phyloP scores from a whole-genome alignment of 2,113 vertebrate genomes.

The Chionomys nivalis region DNA sequence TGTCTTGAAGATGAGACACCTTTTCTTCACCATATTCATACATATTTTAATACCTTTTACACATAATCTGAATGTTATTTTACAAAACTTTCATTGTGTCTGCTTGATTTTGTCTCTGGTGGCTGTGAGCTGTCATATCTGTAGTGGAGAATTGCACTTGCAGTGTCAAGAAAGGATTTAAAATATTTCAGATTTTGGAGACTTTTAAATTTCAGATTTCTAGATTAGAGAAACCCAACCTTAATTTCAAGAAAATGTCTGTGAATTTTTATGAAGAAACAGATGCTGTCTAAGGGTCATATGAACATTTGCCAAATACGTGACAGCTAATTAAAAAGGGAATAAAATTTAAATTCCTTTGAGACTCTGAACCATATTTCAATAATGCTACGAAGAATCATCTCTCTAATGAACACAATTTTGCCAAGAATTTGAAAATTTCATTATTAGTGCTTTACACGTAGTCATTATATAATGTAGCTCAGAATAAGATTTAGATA shows the following conservation, averaged over 20 bases:
- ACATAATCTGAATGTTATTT: not conserved
- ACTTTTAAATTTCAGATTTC: not conserved
- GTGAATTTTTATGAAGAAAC: constrained; percentile 57
- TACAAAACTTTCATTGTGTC: not conserved
- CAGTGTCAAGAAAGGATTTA: not conserved
- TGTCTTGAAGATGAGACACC: not conserved
- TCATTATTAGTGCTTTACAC: not conserved
- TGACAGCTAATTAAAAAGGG: constrained; percentile 57
- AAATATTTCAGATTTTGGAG: not conserved
- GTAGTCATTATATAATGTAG: not conserved
- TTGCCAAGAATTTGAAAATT: not conserved
- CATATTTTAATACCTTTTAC: not conserved
- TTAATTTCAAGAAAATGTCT: constrained; percentile 30
- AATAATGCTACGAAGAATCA: constrained; percentile 15
- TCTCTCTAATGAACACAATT: not conserved
- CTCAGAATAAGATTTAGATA: not conserved
- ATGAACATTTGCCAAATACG: constrained; percentile 21
- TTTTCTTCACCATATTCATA: not conserved
- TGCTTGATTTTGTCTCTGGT: not conserved
- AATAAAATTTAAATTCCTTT: constrained; percentile 47
- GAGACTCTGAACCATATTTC: not conserved
- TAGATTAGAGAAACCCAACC: not conserved
- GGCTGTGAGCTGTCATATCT: not conserved
- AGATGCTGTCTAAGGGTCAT: constrained; percentile 53
- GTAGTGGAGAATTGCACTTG: not conserved